phyloP scores from a whole-genome alignment of 2,888 invertebrate species.

The Polydrusus tereticollis region DNA sequence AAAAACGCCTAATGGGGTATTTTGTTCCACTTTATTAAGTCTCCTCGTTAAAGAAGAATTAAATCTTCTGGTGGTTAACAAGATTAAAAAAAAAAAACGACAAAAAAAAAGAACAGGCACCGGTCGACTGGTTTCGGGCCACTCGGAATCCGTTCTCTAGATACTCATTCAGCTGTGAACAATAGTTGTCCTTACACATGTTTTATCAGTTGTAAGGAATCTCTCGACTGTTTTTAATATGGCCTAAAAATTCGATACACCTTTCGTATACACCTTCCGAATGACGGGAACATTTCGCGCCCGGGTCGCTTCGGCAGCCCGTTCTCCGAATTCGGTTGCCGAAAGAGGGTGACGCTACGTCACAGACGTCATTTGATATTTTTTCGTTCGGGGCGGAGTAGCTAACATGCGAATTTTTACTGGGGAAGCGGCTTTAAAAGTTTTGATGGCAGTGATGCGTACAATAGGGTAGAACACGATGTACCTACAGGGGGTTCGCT shows the following conservation, averaged over 20 bases:
- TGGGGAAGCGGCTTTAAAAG: too few relatives aligned
- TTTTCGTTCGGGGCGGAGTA: neutral
- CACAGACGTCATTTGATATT: neutral
- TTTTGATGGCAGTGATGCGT: too few relatives aligned
- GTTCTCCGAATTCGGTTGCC: neutral
- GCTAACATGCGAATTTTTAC: too few relatives aligned
- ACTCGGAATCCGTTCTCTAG: conserved; percentile 19
- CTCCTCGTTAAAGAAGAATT: conserved; percentile 46
- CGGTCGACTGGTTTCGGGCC: conserved; percentile 26
- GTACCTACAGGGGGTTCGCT: too few relatives aligned
- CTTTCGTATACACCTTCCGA: conserved; percentile 20
- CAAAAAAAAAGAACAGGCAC: conserved; percentile 22
- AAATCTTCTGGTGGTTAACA: conserved; percentile 41
- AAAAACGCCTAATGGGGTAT: conserved; percentile 38
- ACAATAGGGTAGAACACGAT: too few relatives aligned
- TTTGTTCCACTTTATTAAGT: conserved; percentile 44
- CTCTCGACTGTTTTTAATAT: conserved; percentile 41
- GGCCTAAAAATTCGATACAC: conserved; percentile 39
- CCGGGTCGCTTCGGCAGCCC: neutral
- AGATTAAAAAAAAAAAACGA: conserved; percentile 24
- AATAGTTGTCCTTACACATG: conserved; percentile 48
- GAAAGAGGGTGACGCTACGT: neutral
- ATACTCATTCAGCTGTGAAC: conserved; percentile 45
- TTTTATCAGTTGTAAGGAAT: conserved; percentile 47
- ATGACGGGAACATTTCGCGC: conserved; percentile 28